Percentiles rank a stretch among this genome's conserved stretches.
phyloP scores from a whole-genome alignment of 30 jellyfish, hydroid and myxozoan genomes.

The Hydra vulgaris region DNA sequence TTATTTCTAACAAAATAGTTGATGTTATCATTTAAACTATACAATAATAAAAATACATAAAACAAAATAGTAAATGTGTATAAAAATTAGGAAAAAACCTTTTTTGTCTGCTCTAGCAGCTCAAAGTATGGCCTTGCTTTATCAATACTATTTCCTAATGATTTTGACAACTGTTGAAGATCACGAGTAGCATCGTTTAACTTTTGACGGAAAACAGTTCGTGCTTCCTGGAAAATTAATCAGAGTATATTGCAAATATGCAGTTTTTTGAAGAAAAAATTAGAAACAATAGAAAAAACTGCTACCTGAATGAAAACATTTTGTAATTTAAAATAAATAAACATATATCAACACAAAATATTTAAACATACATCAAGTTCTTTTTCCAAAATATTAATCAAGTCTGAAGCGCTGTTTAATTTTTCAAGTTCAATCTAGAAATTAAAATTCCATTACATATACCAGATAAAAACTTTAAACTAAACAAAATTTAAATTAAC shows the following conservation, averaged over 20 bases:
- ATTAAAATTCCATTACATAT: neutral
- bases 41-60: too few relatives aligned
- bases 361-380: conserved; percentile 86
- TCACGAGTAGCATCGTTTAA: conserved; percentile 73
- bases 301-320: too few relatives aligned
- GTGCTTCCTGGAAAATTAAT: conserved; percentile 87
- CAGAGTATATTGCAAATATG: neutral
- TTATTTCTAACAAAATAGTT: too few relatives aligned
- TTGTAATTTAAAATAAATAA: too few relatives aligned
- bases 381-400: conserved; percentile 64
- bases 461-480: neutral
- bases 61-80: neutral
- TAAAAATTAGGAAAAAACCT: conserved; percentile 35
- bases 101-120: conserved; percentile 62
- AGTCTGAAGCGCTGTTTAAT: conserved; percentile 73
- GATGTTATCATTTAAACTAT: too few relatives aligned
- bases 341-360: neutral
- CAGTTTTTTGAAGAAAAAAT: neutral
- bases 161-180: conserved; percentile 44
- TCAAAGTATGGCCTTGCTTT: conserved; percentile 95
- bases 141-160: conserved; percentile 69
- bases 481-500: neutral
- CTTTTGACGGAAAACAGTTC: conserved; percentile 63
- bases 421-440: conserved; percentile 74
- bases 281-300: too few relatives aligned